Base-by-base conservation (phyloP, 2,888 invertebrate species). In the Eupithecia subfuscata region DNA sequence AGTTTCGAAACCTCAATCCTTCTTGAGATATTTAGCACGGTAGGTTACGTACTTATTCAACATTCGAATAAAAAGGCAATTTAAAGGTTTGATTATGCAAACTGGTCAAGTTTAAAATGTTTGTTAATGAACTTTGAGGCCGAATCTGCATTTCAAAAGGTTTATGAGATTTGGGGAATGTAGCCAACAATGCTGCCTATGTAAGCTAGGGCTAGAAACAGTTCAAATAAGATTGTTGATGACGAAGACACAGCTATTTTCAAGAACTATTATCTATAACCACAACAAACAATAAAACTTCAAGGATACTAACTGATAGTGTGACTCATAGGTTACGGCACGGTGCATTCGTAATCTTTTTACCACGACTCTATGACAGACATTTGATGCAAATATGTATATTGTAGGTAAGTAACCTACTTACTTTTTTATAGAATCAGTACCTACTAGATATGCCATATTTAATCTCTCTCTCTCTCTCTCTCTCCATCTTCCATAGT, bases 1-100 rank as follows among this genome's bases (percentile, higher is more conserved):
- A 84, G 81, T 88, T 85, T 84, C 81, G 83, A 84, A 87, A 88
- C 82, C 84, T 83, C 80, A 82, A 84, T 86, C 85, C 83, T 69
- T 75, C 80, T 76, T 78, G 75, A 83, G 80, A 81, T 74, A 82
- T 80, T 80, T 79, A 76, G 52, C 74, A 75, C 73, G 72, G 74
- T 56, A 16, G 34, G 34, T 75, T 0, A 40, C 43, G 14, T 43
- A 77, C 22, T 80, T 7, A 82, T 79, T 77, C 76, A 78, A 78
- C 79, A 77, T 77, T 78, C 52, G 78, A 75, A 78, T 78, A 71
- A 71, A 52, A 71, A 30, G 60, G 65, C 60, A 60, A 60, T 56
- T n/a, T 63, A 48, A 0, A 79, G 52, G 67, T 76, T 75, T 74
- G 65, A 74, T 77, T 73, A 78, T 73, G 43, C 67, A 65, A 76